Conservation (phyloP, 1,140 invertebrate genomes). For the Lasioglossum albipes region DNA sequence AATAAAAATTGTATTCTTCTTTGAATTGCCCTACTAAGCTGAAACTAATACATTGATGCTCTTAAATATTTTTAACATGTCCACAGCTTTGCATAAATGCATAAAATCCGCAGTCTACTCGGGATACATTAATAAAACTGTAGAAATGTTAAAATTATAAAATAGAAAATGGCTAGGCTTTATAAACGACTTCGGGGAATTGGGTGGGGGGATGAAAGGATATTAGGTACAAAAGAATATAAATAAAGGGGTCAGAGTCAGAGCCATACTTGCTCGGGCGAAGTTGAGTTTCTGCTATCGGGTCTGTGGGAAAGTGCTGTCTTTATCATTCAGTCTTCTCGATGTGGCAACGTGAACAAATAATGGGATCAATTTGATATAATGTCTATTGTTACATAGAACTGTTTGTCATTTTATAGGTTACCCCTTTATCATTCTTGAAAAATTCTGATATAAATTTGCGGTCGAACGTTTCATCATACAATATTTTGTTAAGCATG, state of each 20-base stretch:
- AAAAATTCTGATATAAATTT: neutral
- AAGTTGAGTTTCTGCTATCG: constrained; percentile 1
- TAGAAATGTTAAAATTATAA: no score
- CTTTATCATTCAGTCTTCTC: constrained; percentile 2
- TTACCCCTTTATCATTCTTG: neutral
- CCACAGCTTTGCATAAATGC: no score
- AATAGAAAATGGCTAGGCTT: no score
- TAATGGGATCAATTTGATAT: constrained; percentile 6
- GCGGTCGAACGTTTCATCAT: neutral
- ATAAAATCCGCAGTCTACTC: no score
- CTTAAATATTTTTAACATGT: no score
- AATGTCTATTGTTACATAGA: neutral
- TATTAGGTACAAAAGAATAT: neutral
- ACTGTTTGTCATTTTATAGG: neutral
- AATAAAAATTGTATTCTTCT: no score
- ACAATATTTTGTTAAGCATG: neutral
- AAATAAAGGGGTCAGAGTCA: neutral
- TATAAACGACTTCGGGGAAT: neutral
- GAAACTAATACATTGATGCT: no score
- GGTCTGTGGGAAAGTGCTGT: neutral
- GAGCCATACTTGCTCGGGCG: neutral
- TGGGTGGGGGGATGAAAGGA: neutral
- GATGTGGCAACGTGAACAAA: neutral
- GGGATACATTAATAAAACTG: no score
- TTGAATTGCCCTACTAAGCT: no score